phyloP scores from a whole-genome alignment of 2,797 vertebrate species.

The Novumbra hubbsi region DNA sequence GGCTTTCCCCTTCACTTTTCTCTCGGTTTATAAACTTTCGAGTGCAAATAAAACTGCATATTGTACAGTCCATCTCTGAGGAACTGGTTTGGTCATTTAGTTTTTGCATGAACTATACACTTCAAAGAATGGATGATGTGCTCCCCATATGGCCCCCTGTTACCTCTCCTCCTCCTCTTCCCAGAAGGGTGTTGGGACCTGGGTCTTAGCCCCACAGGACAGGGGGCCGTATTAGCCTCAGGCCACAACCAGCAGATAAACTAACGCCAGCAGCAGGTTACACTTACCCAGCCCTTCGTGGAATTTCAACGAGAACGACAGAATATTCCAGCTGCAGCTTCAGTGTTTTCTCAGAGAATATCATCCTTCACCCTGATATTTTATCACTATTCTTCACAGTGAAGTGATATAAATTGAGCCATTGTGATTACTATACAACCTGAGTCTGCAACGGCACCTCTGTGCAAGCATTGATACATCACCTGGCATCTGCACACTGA shows the following conservation, averaged over 20 bases:
- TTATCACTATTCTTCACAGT: slow-evolving; percentile 45
- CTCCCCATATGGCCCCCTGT: neutral
- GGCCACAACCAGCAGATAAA: slow-evolving; percentile 9
- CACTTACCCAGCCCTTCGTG: slow-evolving; percentile 21
- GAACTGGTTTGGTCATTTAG: neutral
- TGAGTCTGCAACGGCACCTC: no score
- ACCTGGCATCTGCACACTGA: no score
- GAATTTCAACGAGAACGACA: slow-evolving; percentile 25
- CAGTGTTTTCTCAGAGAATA: slow-evolving; percentile 26
- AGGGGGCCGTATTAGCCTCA: slow-evolving; percentile 8
- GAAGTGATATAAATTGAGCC: slow-evolving; percentile 55
- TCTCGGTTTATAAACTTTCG: slow-evolving; percentile 14
- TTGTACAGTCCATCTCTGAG: neutral
- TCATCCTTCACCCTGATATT: slow-evolving; percentile 49
- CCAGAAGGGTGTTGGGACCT: slow-evolving; percentile 6
- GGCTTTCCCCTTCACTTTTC: neutral
- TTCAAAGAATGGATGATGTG: neutral
- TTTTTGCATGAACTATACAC: no score
- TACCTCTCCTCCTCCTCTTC: neutral
- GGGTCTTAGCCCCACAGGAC: slow-evolving; percentile 7
- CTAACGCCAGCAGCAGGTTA: slow-evolving; percentile 27
- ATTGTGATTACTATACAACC: no score
- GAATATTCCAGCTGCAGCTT: slow-evolving; percentile 4
- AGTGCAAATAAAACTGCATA: slow-evolving; percentile 18
- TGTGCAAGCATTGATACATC: no score